phyloP scores from a whole-genome alignment of 2,888 invertebrate species.

The Barypeithes pellucidus region DNA sequence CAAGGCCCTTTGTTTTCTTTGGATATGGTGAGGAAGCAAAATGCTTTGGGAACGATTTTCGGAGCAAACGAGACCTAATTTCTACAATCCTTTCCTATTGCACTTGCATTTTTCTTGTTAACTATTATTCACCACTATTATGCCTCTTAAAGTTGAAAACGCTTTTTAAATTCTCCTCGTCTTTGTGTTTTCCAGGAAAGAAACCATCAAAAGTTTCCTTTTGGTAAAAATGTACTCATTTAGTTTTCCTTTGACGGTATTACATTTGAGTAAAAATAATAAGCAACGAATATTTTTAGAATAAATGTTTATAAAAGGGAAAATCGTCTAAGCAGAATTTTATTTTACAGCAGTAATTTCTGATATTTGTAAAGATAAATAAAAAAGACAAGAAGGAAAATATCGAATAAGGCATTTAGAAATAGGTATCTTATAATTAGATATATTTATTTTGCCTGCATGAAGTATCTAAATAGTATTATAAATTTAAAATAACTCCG shows the following conservation, averaged over 20 bases:
- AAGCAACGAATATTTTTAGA: not conserved
- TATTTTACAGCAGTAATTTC: too few species aligned
- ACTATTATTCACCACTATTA: constrained; percentile 1
- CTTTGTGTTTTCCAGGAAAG: constrained; percentile 1
- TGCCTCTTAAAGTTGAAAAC: constrained; percentile 3
- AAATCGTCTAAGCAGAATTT: too few species aligned
- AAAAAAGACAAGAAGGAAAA: too few species aligned
- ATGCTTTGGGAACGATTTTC: not conserved
- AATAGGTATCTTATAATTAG: too few species aligned
- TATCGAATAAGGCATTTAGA: too few species aligned
- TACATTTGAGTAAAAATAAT: not conserved
- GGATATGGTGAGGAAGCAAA: not conserved
- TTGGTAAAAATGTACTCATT: constrained; percentile 6
- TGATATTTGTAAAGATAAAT: too few species aligned
- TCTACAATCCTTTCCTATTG: not conserved
- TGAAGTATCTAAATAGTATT: too few species aligned
- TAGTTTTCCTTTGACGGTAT: constrained; percentile 20
- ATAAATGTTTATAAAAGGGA: not conserved
- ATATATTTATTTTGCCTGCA: too few species aligned
- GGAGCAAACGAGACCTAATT: not conserved
- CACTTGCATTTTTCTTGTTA: not conserved
- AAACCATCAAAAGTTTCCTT: not conserved
- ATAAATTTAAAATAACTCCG: too few species aligned
- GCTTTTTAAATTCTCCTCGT: constrained; percentile 10
- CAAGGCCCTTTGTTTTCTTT: not conserved